phyloP scores from a whole-genome alignment of 2,888 invertebrate species.

The Drosophila borealis region DNA sequence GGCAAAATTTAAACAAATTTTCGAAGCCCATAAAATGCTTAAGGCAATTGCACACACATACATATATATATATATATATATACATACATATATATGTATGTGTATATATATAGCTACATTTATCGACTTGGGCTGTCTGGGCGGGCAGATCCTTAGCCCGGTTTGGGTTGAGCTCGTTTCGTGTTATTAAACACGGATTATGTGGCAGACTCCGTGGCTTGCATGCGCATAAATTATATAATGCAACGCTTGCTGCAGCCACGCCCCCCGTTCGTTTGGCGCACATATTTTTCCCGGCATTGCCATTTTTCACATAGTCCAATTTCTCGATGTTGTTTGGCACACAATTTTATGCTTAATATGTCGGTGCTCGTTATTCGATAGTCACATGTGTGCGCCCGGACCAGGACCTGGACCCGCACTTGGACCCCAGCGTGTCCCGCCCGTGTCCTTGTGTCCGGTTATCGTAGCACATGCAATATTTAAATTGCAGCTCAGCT shows the following conservation, averaged over 20 bases:
- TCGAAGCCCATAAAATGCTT: conserved; percentile 52
- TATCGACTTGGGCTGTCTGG: conserved; percentile 44
- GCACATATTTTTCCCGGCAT: conserved; percentile 24
- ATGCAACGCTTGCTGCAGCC: conserved; percentile 61
- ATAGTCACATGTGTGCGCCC: conserved; percentile 65
- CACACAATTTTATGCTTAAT: conserved; percentile 78
- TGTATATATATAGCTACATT: background rate
- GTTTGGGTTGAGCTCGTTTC: conserved; percentile 44
- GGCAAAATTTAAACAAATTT: conserved; percentile 47
- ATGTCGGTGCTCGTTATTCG: conserved; percentile 53
- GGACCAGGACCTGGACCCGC: conserved; percentile 14
- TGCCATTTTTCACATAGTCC: conserved; percentile 60
- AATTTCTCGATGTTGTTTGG: conserved; percentile 74
- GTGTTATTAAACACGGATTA: conserved; percentile 81
- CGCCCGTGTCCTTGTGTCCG: conserved; percentile 21
- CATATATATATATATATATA: background rate
- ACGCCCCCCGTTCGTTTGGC: conserved; percentile 40
- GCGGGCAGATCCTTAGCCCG: background rate
- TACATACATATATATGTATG: background rate
- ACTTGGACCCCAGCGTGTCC: conserved; percentile 9
- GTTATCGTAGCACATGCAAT: conserved; percentile 64
- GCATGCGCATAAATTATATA: conserved; percentile 81
- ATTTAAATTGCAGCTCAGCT: conserved; percentile 67
- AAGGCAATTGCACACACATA: conserved; percentile 42
- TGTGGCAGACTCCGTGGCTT: conserved; percentile 79